Base-by-base conservation (phyloP, 2,888 invertebrate species). In the Diaprepes abbreviatus region DNA sequence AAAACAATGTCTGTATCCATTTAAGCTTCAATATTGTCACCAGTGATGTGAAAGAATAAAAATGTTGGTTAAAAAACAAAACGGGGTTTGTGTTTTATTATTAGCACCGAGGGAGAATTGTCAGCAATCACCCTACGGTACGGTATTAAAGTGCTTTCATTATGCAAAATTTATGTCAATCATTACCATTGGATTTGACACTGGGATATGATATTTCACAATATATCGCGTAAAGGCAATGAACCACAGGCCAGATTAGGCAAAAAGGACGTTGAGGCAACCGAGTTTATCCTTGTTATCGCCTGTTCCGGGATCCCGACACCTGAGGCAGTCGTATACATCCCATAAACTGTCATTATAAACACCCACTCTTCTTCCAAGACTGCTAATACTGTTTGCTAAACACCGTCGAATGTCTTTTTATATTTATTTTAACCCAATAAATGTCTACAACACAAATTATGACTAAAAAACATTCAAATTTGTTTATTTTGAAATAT, bases 101-200 rank as follows among this genome's bases (percentile, higher is more conserved):
- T 78, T 74, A 73, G 74, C 74, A 71, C 68, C 68, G 70, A 67
- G 72, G 70, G 75, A 73, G 73, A 74, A 76, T 73, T 75, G 75
- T 74, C 73, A 70, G 74, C 73, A 73, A 71, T 72, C 67, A 74
- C 73, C 74, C 74, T 73, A 75, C 76, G 75, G 77, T 75, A 73
- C 75, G 71, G 75, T 76, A 79, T 78, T 79, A 79, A 81, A 82
- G 76, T 79, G 79, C 81, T 80, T 83, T 83, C 82, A 83, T 83
- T 83, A 83, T 80, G 80, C 78, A 75, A 80, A 84, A 84, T 84
- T 84, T 84, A 84, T 83, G 83, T 81, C 84, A 84, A 84, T 84
- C 84, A 83, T 84, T 84, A 84, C 82, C 83, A 81, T 84, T 82
- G 81, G 77, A 78, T 83, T 79, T 83, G 83, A 83, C 84, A 82